A percentile compares a stretch with the other conserved stretches of the same genome.
Evolutionary conservation across 1,140 invertebrate species (phyloP).

Genomic region (Trinorchestia longiramus): DNA sequence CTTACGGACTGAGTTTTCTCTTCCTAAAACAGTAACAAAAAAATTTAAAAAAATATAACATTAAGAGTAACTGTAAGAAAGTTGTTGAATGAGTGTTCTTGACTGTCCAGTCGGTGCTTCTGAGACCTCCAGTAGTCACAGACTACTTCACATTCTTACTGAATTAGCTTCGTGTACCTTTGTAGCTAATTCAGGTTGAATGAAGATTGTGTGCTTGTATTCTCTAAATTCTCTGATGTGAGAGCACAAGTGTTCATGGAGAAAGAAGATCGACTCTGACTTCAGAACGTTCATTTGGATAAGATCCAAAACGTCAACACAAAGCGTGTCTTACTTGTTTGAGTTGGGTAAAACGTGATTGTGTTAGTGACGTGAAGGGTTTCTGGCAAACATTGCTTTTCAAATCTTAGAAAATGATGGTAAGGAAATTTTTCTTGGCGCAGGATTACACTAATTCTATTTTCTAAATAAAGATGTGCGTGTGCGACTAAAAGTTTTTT

Average conservation of each 20-base stretch:
- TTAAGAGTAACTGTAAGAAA: slow-evolving; percentile 5
- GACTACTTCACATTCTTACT: background rate
- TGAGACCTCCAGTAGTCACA: background rate
- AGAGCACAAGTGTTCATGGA: background rate
- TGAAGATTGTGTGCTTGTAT: background rate
- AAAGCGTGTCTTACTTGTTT: background rate
- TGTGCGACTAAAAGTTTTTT: background rate
- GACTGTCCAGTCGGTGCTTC: background rate
- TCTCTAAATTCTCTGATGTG: background rate
- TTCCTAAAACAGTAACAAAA: slow-evolving; percentile 41
- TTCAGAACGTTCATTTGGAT: background rate
- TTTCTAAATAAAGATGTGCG: background rate
- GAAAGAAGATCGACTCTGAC: background rate
- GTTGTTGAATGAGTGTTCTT: background rate
- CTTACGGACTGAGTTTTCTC: slow-evolving; percentile 3
- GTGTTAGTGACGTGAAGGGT: background rate
- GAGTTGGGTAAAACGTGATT: background rate
- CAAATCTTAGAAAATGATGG: background rate
- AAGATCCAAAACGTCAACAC: background rate
- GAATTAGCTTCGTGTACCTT: background rate
- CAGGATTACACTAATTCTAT: background rate
- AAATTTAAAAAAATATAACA: background rate
- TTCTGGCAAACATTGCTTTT: background rate
- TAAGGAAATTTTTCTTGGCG: background rate
- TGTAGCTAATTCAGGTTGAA: background rate